These are phyloP conservation scores for Porphyrio hochstetteri DNA, from an alignment of 2,113 vertebrate species.

Conservation along the genomic window DNA sequence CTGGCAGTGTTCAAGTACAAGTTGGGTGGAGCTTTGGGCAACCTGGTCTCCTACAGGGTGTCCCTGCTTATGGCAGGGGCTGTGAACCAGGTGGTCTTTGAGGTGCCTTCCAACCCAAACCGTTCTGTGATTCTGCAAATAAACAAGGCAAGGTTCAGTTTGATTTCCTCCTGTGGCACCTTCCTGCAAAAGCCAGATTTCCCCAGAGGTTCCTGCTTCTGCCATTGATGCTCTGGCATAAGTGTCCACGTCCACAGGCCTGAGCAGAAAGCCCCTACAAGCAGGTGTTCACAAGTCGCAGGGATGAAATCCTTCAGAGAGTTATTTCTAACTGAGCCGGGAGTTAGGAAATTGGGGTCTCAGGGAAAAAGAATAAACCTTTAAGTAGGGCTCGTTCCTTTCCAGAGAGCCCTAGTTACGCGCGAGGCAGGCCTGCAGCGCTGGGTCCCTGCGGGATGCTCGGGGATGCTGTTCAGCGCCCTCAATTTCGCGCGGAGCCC, in stretches of 20 bases:
- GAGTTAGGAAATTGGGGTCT: background rate
- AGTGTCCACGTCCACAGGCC: fast-evolving
- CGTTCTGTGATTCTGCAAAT: too few relatives aligned
- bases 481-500: fast-evolving
- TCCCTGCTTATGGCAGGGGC: too few relatives aligned
- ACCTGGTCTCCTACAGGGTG: too few relatives aligned
- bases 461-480: background rate
- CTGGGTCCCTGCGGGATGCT: background rate
- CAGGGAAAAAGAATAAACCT: background rate
- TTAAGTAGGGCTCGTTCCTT: background rate
- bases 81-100: too few relatives aligned
- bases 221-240: fast-evolving
- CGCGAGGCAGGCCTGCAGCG: background rate
- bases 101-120: too few relatives aligned
- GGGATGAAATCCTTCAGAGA: background rate
- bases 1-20: too few relatives aligned
- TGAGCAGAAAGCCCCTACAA: fast-evolving
- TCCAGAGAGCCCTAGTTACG: background rate
- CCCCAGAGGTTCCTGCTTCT: background rate
- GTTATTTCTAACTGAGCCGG: background rate
- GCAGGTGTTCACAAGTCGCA: fast-evolving
- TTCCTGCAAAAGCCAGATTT: background rate
- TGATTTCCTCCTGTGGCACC: too few relatives aligned
- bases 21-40: too few relatives aligned
- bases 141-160: fast-evolving